Evolutionary conservation across 2,797 vertebrate species (phyloP).

Genomic region (Mareca strepera): DNA sequence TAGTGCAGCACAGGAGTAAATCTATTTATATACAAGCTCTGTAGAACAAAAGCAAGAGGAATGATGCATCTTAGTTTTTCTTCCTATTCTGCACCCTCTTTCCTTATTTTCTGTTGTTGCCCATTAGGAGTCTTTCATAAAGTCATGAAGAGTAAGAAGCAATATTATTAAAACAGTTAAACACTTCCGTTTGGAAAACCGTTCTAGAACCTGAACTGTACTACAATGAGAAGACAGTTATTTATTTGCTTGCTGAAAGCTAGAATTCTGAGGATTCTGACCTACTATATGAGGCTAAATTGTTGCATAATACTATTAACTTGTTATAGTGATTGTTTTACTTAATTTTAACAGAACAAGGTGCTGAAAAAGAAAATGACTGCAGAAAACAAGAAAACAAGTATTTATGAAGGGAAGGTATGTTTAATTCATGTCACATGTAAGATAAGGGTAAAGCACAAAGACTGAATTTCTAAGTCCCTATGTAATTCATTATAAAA

Average conservation of each 20-base stretch:
- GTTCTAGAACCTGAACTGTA: background rate
- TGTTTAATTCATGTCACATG: background rate
- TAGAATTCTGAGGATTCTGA: background rate
- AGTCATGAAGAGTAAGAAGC: background rate
- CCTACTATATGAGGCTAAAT: background rate
- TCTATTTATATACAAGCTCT: background rate
- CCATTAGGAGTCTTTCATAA: background rate
- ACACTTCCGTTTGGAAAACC: background rate
- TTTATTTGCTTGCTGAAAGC: background rate
- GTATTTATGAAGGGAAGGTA: conserved; percentile 83
- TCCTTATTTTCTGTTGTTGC: background rate
- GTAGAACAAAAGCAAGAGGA: too few species aligned
- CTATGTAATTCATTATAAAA: background rate
- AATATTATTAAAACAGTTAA: background rate
- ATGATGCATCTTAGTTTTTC: background rate
- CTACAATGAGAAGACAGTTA: background rate
- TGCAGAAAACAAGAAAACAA: conserved; percentile 81
- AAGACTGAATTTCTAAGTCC: background rate
- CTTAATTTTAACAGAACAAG: conserved; percentile 84
- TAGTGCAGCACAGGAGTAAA: background rate
- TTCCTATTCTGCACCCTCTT: background rate
- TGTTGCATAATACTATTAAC: background rate
- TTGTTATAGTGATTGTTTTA: background rate
- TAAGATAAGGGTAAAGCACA: background rate
- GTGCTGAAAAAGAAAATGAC: conserved; percentile 83